Evolutionary conservation across 2,888 invertebrate genomes (phyloP).

Genomic region (Sarcophaga variegata): DNA sequence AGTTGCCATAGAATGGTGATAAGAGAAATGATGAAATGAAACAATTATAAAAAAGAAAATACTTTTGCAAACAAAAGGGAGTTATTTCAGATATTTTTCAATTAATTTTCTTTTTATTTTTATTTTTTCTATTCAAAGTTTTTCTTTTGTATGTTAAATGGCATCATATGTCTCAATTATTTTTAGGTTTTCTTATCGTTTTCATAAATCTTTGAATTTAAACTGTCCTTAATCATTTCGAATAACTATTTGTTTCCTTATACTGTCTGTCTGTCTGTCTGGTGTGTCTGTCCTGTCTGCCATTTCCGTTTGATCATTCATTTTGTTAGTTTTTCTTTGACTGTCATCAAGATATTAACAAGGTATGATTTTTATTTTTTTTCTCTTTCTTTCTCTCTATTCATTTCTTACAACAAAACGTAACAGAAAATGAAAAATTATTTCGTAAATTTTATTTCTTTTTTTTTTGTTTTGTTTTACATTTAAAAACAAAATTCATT

Average conservation of each 20-base stretch:
- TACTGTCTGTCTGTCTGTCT: not conserved
- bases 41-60: constrained; percentile 42
- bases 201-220: not conserved
- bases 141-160: constrained; percentile 1
- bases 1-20: not conserved
- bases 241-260: not conserved
- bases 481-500: constrained; percentile 47
- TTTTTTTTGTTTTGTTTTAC: not conserved
- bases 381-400: not conserved
- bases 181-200: constrained; percentile 19
- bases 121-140: too few species aligned
- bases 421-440: constrained; percentile 54
- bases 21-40: constrained; percentile 17
- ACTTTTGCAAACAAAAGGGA: constrained; percentile 19
- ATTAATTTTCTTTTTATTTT: too few species aligned
- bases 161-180: constrained; percentile 60
- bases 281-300: not conserved
- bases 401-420: too few species aligned
- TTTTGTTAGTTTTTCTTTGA: constrained; percentile 38
- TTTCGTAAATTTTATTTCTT: not conserved
- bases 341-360: constrained; percentile 60
- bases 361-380: constrained; percentile 52
- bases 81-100: not conserved
- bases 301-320: constrained; percentile 37
- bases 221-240: constrained; percentile 5